Evolutionary conservation across 2,888 invertebrate genomes (phyloP).

Genomic region (Cantharis nigra): DNA sequence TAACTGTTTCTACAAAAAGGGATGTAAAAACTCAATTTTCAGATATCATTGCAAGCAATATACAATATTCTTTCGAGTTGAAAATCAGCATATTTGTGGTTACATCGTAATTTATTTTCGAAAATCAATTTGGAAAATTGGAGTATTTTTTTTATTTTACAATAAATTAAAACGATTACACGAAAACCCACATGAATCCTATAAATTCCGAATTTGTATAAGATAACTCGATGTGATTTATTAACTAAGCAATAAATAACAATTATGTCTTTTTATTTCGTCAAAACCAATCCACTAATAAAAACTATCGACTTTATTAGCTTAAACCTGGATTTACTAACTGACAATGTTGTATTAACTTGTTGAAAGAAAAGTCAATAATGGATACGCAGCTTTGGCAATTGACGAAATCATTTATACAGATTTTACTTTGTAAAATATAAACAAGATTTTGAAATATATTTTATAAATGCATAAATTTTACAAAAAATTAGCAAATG

Average conservation of each 20-base stretch:
- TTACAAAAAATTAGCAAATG: background rate
- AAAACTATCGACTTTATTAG: background rate
- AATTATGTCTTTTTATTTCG: background rate
- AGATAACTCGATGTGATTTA: background rate
- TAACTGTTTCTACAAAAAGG: background rate
- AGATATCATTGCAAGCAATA: background rate
- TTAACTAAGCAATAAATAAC: background rate
- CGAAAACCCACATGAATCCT: background rate
- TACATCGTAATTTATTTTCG: background rate
- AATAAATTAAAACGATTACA: background rate
- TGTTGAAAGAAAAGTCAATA: background rate
- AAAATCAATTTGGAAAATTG: background rate
- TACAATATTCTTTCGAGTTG: background rate
- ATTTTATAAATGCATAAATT: background rate
- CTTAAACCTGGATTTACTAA: background rate
- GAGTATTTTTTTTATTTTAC: background rate
- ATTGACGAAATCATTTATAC: background rate
- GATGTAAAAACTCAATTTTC: background rate
- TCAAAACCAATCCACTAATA: background rate
- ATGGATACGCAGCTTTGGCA: background rate
- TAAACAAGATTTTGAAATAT: background rate
- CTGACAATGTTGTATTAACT: background rate
- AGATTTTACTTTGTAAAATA: background rate
- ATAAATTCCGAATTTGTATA: background rate
- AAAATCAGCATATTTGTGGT: background rate